phyloP scores from a whole-genome alignment of 2,113 vertebrate genomes.

The Martes martes region DNA sequence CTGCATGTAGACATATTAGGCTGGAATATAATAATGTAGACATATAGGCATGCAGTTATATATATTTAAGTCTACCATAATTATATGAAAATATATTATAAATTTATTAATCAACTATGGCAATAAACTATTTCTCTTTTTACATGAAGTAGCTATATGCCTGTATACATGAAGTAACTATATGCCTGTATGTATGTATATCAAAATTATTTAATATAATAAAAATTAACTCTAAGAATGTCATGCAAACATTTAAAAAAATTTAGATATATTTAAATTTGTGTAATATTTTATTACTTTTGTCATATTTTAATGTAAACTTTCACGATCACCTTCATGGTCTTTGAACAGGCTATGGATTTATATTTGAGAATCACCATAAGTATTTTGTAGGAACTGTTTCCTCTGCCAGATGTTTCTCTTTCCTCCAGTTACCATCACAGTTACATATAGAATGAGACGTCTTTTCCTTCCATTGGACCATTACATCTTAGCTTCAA shows the following conservation, averaged over 20 bases:
- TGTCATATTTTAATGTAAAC: not conserved
- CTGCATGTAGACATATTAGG: no score
- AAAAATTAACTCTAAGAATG: not conserved
- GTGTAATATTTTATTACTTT: not conserved
- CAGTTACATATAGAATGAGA: not conserved
- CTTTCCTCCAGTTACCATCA: not conserved
- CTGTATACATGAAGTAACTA: not conserved
- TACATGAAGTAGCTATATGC: not conserved
- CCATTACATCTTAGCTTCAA: not conserved
- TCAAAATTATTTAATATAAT: not conserved
- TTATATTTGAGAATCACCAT: not conserved
- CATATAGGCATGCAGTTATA: not conserved
- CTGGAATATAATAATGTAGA: no score
- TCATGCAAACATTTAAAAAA: not conserved
- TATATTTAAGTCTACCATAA: not conserved
- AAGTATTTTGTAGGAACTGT: not conserved
- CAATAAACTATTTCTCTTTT: not conserved
- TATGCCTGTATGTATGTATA: not conserved
- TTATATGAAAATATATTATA: not conserved
- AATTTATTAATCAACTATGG: not conserved
- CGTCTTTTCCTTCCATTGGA: not conserved
- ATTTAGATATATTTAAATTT: not conserved
- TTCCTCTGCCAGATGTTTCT: not conserved
- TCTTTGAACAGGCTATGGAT: not conserved
- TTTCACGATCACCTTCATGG: not conserved